Evolutionary conservation across 1,140 invertebrate genomes (phyloP).

Genomic region (Holotrichia oblita): DNA sequence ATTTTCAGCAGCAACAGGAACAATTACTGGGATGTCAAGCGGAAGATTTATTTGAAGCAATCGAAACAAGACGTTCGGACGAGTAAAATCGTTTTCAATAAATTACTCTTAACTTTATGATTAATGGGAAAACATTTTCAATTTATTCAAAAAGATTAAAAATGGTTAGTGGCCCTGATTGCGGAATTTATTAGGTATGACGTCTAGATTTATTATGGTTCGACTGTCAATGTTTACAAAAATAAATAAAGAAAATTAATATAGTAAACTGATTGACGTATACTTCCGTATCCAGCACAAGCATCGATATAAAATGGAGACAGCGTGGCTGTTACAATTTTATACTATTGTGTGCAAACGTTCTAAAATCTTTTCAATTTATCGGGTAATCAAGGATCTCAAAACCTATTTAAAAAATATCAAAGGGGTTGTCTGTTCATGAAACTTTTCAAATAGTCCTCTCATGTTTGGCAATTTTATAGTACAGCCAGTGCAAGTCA

Average conservation of each 20-base stretch:
- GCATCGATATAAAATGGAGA: too few relatives aligned
- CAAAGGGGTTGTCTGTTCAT: too few relatives aligned
- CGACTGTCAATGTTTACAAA: not conserved
- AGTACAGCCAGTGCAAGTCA: too few relatives aligned
- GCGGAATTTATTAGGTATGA: conserved; percentile 14
- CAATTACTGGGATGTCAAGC: conserved; percentile 13
- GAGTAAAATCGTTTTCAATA: conserved; percentile 31
- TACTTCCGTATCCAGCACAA: too few relatives aligned
- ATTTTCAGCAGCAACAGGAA: conserved; percentile 27
- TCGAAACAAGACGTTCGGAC: conserved; percentile 23
- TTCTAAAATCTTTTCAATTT: too few relatives aligned
- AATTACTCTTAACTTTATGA: conserved; percentile 31
- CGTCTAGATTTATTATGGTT: conserved; percentile 13
- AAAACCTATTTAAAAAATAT: too few relatives aligned
- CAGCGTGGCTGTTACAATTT: too few relatives aligned
- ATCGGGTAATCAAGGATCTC: too few relatives aligned
- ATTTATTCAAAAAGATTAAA: conserved; percentile 21
- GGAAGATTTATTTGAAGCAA: conserved; percentile 29
- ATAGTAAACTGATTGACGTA: too few relatives aligned
- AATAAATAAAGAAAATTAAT: not conserved
- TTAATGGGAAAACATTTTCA: conserved; percentile 36
- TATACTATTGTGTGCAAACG: too few relatives aligned
- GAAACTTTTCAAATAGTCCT: too few relatives aligned
- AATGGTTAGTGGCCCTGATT: conserved; percentile 13
- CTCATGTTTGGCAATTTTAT: too few relatives aligned